phyloP scores from a whole-genome alignment of 1,140 invertebrate genomes.

The Rhagoletis zephyria region DNA sequence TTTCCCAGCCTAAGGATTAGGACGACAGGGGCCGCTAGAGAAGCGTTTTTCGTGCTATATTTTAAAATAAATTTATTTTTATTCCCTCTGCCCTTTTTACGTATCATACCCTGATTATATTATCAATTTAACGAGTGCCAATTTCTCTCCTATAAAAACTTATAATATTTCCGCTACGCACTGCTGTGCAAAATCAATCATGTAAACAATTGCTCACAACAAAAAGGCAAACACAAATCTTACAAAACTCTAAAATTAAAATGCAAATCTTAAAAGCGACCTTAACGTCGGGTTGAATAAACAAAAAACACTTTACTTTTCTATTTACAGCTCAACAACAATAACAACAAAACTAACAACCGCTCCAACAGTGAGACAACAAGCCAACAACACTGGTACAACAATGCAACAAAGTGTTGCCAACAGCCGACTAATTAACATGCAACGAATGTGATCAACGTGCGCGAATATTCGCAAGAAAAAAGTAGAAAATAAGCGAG shows the following conservation, averaged over 20 bases:
- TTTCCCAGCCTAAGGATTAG: too few relatives aligned
- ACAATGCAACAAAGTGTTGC: conserved; percentile 32
- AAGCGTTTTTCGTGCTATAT: too few relatives aligned
- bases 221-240: neutral
- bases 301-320: conserved; percentile 44
- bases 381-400: neutral
- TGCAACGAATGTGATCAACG: conserved; percentile 41
- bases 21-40: too few relatives aligned
- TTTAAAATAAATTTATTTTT: too few relatives aligned
- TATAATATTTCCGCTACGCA: neutral
- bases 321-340: conserved; percentile 44
- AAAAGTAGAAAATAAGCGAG: neutral
- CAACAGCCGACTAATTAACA: conserved; percentile 46
- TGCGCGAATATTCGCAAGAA: conserved; percentile 21
- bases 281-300: conserved; percentile 35
- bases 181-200: neutral
- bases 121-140: too few relatives aligned
- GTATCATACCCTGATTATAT: too few relatives aligned
- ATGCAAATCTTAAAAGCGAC: conserved; percentile 39
- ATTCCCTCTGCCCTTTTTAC: too few relatives aligned
- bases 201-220: conserved; percentile 24
- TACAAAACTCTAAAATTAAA: conserved; percentile 21
- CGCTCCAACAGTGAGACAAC: neutral
- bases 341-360: conserved; percentile 13
- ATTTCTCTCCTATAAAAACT: too few relatives aligned